Base-by-base conservation (phyloP, 1,140 invertebrate species). In the Polypedilum pembai region DNA sequence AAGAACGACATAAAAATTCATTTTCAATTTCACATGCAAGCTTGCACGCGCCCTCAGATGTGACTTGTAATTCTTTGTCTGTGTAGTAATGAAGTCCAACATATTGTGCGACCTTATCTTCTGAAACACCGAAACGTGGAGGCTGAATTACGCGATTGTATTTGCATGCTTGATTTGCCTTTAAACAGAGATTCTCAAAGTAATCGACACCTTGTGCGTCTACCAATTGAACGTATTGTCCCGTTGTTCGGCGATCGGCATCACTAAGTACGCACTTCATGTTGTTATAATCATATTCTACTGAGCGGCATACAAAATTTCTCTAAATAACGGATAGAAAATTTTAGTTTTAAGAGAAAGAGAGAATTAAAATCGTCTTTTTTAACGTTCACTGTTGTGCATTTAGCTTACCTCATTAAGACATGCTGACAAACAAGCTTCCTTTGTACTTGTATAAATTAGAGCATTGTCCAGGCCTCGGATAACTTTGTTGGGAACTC, bases 161-260 rank as follows among this genome's bases (percentile, higher is more conserved):
- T 80, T 92, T 92, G 82, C 93, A 96, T 12, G 92, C 91, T 77
- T 94, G 91, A 74, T 88, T 89, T 21, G 92, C 89, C 84, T 93
- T 92, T 76, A 96, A 83, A 79, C 94, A 97, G n/a, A 96, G 85
- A 84, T 96, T 97, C 84, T 97, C 95, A 81, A 96, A 97, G 80
- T 96, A 97, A 81, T 97, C 95, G 3, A 95, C 92, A 21, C 94
- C 94, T 77, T 92, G 91, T 1, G 92, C 92, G 78, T 96, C 94
- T 1, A 93, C 89, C 75, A 96, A 89, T 78, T 94, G 92, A 2
- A 92, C 88, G 79, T 90, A 90, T 79, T 92, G 92, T 0, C 90
- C 91, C 0, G 90, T 92, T 0, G 93, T 93, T 76, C 94, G 86
- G 18, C 95, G 84, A 81, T 96, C 94, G 5, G 92, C 90, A 79